Evolutionary conservation across 2,113 vertebrate genomes (phyloP), one percentile per base, ranked within the genome.

Genomic region (Amia ocellicauda): DNA sequence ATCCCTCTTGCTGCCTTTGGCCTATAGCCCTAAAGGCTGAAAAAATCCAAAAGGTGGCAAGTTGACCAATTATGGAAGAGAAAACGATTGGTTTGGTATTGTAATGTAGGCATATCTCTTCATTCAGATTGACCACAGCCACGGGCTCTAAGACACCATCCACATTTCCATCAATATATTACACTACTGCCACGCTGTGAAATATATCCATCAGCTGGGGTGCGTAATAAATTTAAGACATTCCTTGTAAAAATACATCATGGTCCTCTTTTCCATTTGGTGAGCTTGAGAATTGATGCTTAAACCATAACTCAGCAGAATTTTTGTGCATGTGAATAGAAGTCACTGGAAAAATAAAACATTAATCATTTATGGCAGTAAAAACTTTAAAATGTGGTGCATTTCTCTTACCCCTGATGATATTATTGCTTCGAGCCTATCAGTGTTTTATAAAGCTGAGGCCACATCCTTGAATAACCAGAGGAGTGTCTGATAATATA

Each of bases 21-120:
- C 11, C 67, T 68, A 58, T 62, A 60, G 29, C 70, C 72, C 76
- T 73, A 40, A 23, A 79, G 72, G 67, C 66, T 70, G 69, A 42
- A 62, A 64, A 42, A 71, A 60, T 81, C 53, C 71, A 76, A 77
- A 29, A 73, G 66, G 57, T 70, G 70, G 54, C 43, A 59, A 62
- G 67, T 66, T 7, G 56, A 62, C 36, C 73, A 75, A 68, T 72
- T 66, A 78, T 50, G 68, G 62, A 16, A 22, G 36, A 56, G 51
- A 56, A 41, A 60, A 45, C 55, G 20, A 47, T 47, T 23, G 29
- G 22, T 51, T 42, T 24, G 31, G 26, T 60, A 60, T 54, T 60
- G 29, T 36, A 51, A 3, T 42, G 45, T 26, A 19, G 28, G 24
- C 31, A 42, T 28, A 9, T 55, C 16, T 53, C 10, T 22, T n/a